Conservation (phyloP, 2,888 invertebrate species). For the Lymantria dispar region DNA sequence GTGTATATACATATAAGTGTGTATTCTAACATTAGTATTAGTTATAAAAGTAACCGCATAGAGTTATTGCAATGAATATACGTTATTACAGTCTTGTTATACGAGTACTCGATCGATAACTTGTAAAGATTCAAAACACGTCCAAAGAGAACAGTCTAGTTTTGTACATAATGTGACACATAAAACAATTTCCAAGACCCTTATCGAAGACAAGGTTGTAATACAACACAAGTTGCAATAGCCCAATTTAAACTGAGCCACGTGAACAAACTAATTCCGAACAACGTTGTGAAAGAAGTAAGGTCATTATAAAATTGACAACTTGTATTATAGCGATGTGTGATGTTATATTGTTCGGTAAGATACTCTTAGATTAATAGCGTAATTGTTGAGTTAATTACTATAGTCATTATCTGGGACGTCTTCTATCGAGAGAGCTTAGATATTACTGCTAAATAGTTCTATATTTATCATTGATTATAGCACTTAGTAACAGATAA, state of each 20-base stretch:
- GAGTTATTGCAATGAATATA: too few species aligned
- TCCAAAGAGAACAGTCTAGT: constrained; percentile 46
- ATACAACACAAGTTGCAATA: constrained; percentile 49
- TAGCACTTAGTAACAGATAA: too few species aligned
- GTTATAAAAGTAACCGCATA: too few species aligned
- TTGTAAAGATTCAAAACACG: constrained; percentile 52
- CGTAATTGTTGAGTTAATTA: too few species aligned
- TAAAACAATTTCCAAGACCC: constrained; percentile 67
- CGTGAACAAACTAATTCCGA: constrained; percentile 5
- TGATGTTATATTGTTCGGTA: too few species aligned
- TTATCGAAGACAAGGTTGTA: constrained; percentile 53
- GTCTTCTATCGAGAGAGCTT: too few species aligned
- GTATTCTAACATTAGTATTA: too few species aligned
- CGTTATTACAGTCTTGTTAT: constrained; percentile 25
- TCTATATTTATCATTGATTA: too few species aligned
- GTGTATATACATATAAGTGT: too few species aligned
- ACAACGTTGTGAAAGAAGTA: neutral
- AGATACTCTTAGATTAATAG: too few species aligned
- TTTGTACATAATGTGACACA: constrained; percentile 65
- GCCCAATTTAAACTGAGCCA: constrained; percentile 27
- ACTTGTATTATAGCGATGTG: neutral
- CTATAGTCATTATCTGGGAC: too few species aligned
- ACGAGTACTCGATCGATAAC: constrained; percentile 24
- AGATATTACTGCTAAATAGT: too few species aligned
- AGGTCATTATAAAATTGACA: constrained; percentile 18